Percentiles rank a stretch among this genome's conserved stretches.
These are phyloP conservation scores for Brenthis hecate DNA, from an alignment of 2,888 invertebrate genomes.

Conservation along the genomic window DNA sequence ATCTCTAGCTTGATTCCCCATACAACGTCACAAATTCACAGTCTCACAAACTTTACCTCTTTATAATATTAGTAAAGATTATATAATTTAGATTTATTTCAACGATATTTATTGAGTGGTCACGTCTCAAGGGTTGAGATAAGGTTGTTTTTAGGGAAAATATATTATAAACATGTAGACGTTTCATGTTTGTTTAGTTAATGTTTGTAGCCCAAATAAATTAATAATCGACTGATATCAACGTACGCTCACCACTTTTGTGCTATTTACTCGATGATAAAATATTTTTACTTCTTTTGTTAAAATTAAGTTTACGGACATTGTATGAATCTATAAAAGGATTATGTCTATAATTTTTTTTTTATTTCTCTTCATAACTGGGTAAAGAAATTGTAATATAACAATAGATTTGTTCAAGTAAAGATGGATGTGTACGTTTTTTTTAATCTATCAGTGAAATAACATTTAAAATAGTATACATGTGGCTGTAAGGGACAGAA, in stretches of 20 bases:
- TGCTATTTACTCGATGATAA: conserved; percentile 38
- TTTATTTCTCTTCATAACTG: conserved; percentile 49
- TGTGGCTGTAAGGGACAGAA: conserved; percentile 77
- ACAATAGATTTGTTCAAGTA: conserved; percentile 65
- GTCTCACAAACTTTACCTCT: no score
- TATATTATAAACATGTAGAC: conserved; percentile 13
- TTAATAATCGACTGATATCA: conserved; percentile 38
- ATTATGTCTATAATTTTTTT: conserved; percentile 59
- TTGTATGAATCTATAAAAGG: conserved; percentile 53
- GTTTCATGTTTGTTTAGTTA: conserved; percentile 40
- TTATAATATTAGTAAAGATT: no score
- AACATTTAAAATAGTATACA: conserved; percentile 66
- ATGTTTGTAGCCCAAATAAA: conserved; percentile 46
- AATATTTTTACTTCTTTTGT: conserved; percentile 34
- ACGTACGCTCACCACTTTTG: conserved; percentile 22
- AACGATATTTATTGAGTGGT: conserved; percentile 8
- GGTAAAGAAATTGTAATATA: conserved; percentile 58
- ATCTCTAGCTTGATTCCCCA: no score
- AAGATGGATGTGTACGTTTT: conserved; percentile 56
- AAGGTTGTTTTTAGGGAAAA: conserved; percentile 30
- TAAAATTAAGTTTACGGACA: not conserved
- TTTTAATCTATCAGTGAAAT: conserved; percentile 55
- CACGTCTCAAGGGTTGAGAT: conserved; percentile 32
- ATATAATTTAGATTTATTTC: no score
- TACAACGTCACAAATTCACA: no score